Conservation (phyloP, 2,888 invertebrate genomes). For the Cremastobaeus sp. region DNA sequence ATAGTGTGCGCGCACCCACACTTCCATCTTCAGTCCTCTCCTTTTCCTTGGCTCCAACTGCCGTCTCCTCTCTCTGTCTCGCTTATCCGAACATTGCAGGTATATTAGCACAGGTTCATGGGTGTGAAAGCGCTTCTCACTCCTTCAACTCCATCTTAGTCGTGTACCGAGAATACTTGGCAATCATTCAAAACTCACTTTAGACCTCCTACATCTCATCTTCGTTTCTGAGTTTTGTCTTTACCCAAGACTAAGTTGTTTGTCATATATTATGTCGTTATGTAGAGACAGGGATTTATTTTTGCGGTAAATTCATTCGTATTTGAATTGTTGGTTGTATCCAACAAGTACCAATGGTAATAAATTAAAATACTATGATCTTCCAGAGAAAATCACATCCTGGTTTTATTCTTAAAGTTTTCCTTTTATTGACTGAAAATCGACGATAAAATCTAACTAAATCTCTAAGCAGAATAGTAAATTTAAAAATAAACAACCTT, state of each 20-base stretch:
- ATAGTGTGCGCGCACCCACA: slow-evolving; percentile 47
- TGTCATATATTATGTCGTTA: slow-evolving; percentile 14
- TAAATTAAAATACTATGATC: too few relatives aligned
- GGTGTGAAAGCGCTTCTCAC: slow-evolving; percentile 54
- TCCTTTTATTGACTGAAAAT: too few relatives aligned
- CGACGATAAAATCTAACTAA: too few relatives aligned
- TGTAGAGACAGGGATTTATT: too few relatives aligned
- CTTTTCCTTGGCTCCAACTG: slow-evolving; percentile 46
- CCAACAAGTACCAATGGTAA: too few relatives aligned
- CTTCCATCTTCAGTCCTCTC: slow-evolving; percentile 21
- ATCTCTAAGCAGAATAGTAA: too few relatives aligned
- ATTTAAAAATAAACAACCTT: too few relatives aligned
- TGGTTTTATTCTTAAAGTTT: too few relatives aligned
- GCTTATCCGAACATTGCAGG: not conserved
- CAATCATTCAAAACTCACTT: slow-evolving; percentile 70
- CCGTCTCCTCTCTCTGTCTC: not conserved
- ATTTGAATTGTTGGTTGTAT: too few relatives aligned
- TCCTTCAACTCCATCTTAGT: slow-evolving; percentile 62
- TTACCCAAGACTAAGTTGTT: slow-evolving; percentile 22
- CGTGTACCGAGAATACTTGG: slow-evolving; percentile 73
- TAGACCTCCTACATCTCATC: slow-evolving; percentile 33
- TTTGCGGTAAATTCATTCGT: too few relatives aligned
- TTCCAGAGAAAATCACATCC: too few relatives aligned
- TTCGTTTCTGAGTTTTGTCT: slow-evolving; percentile 44
- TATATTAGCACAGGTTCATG: slow-evolving; percentile 23